A percentile compares a stretch with the other conserved stretches of the same genome.
Evolutionary conservation across 1,140 invertebrate genomes (phyloP).

Genomic region (Drosophila equinoxialis): DNA sequence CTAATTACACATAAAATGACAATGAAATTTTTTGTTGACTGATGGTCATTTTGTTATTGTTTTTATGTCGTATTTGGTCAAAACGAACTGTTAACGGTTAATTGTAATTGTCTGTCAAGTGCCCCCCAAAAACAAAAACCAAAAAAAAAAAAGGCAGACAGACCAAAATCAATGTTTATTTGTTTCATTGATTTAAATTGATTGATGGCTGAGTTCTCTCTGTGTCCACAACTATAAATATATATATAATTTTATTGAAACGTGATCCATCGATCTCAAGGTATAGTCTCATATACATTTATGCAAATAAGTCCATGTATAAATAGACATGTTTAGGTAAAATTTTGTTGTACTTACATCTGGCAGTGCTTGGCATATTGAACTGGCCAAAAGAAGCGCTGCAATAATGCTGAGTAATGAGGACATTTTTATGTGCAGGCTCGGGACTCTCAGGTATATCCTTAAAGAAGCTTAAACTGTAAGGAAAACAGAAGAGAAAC

Average conservation of each 20-base stretch:
- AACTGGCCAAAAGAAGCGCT: conserved; percentile 71
- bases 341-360: conserved; percentile 69
- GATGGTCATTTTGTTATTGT: conserved; percentile 49
- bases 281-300: neutral
- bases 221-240: neutral
- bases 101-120: conserved; percentile 53
- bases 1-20: conserved; percentile 76
- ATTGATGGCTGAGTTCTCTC: conserved; percentile 70
- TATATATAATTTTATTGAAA: neutral
- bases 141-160: neutral
- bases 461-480: conserved; percentile 65
- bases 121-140: conserved; percentile 36
- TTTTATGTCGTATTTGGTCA: conserved; percentile 9
- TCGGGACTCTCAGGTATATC: conserved; percentile 40
- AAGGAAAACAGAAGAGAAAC: conserved; percentile 26
- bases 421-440: conserved; percentile 66
- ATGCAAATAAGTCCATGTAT: conserved; percentile 1
- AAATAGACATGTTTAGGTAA: neutral
- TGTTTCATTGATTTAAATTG: conserved; percentile 66
- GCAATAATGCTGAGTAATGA: conserved; percentile 54
- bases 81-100: conserved; percentile 50
- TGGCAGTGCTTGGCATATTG: conserved; percentile 79
- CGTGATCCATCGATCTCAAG: conserved; percentile 52
- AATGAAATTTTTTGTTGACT: conserved; percentile 62
- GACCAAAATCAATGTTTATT: conserved; percentile 3